Percentiles rank a stretch among this genome's conserved stretches.
Evolutionary conservation across 1,140 invertebrate genomes (phyloP).

Genomic region (Drosophila tropicalis): DNA sequence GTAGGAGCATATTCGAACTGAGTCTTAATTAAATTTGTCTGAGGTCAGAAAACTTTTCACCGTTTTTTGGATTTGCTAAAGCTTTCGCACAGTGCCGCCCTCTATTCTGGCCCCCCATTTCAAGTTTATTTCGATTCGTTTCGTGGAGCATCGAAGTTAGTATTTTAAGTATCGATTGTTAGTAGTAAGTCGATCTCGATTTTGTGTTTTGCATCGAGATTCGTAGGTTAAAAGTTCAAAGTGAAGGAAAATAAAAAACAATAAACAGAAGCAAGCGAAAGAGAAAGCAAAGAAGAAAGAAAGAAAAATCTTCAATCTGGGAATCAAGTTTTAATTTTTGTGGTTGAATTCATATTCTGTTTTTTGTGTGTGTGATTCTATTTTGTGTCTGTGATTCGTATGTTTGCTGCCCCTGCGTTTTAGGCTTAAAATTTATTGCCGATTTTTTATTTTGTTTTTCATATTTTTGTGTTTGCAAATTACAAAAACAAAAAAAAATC

Average conservation of each 20-base stretch:
- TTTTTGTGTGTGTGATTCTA: slow-evolving; percentile 21
- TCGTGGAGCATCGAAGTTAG: too few relatives aligned
- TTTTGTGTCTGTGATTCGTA: slow-evolving; percentile 59
- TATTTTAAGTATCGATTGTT: too few relatives aligned
- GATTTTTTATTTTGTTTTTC: slow-evolving; percentile 72
- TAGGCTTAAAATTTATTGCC: slow-evolving; percentile 53
- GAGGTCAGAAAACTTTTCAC: too few relatives aligned
- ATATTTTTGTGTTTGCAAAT: slow-evolving; percentile 53
- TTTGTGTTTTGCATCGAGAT: slow-evolving; percentile 23
- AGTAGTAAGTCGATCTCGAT: slow-evolving; percentile 5
- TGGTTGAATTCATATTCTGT: slow-evolving; percentile 9
- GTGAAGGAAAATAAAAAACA: slow-evolving; percentile 31
- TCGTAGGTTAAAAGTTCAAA: slow-evolving; percentile 67
- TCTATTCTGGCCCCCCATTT: too few relatives aligned
- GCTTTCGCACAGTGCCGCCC: background rate
- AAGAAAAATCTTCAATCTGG: slow-evolving; percentile 18
- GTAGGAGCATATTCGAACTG: too few relatives aligned
- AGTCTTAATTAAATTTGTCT: too few relatives aligned
- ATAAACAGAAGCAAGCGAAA: slow-evolving; percentile 37
- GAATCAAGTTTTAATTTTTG: slow-evolving; percentile 65
- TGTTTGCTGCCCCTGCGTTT: slow-evolving; percentile 62
- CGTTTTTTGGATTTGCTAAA: background rate
- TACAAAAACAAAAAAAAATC: background rate
- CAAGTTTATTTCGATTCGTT: background rate
- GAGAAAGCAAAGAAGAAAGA: slow-evolving; percentile 47